Conservation (phyloP, 2,888 invertebrate genomes). For the Pimpla rufipes region DNA sequence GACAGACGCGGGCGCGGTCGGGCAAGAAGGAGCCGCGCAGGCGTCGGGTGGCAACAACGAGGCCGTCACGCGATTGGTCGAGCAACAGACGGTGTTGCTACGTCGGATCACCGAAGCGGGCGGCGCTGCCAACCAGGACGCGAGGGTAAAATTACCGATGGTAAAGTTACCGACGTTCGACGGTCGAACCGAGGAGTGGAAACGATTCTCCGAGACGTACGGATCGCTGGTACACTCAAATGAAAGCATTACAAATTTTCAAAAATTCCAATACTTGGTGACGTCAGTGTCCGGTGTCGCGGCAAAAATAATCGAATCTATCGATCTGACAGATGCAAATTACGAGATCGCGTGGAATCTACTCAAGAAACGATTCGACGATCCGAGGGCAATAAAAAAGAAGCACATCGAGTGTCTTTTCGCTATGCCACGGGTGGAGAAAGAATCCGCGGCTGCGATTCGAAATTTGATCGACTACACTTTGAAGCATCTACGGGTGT, state of each 20-base stretch:
- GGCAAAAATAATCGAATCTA: too few species aligned
- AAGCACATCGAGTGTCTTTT: constrained; percentile 59
- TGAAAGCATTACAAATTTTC: too few species aligned
- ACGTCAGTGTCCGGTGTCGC: constrained; percentile 52
- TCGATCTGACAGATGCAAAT: constrained; percentile 66
- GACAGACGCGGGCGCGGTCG: constrained; percentile 1
- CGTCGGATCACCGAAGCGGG: too few species aligned
- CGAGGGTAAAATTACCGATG: too few species aligned
- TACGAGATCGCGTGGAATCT: constrained; percentile 60
- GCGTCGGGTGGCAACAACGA: constrained; percentile 29
- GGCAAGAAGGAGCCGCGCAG: too few species aligned
- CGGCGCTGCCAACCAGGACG: too few species aligned
- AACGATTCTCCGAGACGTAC: too few species aligned
- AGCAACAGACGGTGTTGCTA: constrained; percentile 44
- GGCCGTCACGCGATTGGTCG: constrained; percentile 40
- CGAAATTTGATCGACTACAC: constrained; percentile 62
- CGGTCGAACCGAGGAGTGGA: too few species aligned
- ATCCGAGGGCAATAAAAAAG: too few species aligned
- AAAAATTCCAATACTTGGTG: constrained; percentile 66
- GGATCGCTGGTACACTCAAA: too few species aligned
- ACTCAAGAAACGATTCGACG: constrained; percentile 65
- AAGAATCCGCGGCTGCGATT: constrained; percentile 63
- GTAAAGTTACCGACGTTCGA: too few species aligned
- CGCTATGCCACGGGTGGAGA: constrained; percentile 55
- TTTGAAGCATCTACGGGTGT: constrained; percentile 64